A percentile compares a stretch with the other conserved stretches of the same genome.
Conservation (phyloP, 2,888 invertebrate species). For the Stenichneumon culpator region DNA sequence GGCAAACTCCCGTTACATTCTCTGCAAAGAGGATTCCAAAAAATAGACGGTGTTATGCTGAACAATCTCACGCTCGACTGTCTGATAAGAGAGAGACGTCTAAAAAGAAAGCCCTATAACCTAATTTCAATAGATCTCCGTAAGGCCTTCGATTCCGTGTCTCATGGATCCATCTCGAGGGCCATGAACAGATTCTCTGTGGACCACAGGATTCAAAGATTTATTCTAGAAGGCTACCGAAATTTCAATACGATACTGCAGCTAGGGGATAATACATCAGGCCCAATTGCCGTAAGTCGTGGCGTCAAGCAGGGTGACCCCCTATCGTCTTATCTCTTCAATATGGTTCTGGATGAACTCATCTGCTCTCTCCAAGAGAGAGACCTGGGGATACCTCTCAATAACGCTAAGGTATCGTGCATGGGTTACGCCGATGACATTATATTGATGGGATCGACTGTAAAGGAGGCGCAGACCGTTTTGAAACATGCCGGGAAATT, state of each 20-base stretch:
- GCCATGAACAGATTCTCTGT: slow-evolving; percentile 21
- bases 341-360: too few species aligned
- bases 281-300: slow-evolving; percentile 1
- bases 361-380: neutral
- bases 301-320: slow-evolving; percentile 37
- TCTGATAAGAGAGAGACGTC: neutral
- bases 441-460: slow-evolving; percentile 50
- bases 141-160: slow-evolving; percentile 20
- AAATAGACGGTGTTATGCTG: neutral
- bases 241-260: neutral
- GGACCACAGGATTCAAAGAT: neutral
- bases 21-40: slow-evolving; percentile 12
- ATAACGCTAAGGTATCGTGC: slow-evolving; percentile 1
- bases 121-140: slow-evolving; percentile 4
- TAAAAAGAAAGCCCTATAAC: slow-evolving; percentile 1
- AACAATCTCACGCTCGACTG: slow-evolving; percentile 7
- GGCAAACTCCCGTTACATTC: neutral
- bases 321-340: slow-evolving; percentile 12
- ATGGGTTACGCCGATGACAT: slow-evolving; percentile 70
- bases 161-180: neutral
- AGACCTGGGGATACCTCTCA: neutral
- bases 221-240: slow-evolving; percentile 31
- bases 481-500: slow-evolving; percentile 52
- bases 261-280: neutral
- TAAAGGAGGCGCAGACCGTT: slow-evolving; percentile 24